Evolutionary conservation across 1,140 invertebrate genomes (phyloP), one percentile per base, ranked within the genome.

Genomic region (Drosophila eugracilis): DNA sequence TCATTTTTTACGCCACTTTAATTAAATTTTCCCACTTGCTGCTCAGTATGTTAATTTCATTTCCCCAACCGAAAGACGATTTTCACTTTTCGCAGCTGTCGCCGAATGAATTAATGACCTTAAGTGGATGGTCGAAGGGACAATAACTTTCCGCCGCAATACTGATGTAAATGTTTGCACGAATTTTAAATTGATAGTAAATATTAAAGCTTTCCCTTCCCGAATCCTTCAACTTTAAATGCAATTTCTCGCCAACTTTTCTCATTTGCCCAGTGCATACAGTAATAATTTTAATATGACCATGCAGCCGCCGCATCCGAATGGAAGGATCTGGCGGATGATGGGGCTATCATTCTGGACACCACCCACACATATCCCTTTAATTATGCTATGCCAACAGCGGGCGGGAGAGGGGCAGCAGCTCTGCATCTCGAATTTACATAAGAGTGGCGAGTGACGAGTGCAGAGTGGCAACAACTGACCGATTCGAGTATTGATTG

Each of bases 221-320:
- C 9, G 21, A 22, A 19, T 17, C 10, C 36, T 47, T 7, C 30
- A 14, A 10, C 67, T 67, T 81, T 55, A 81, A 81, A 83, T 77
- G 60, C 52, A 77, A 77, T 67, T 78, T 78, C 63, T 44, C 39
- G 49, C 42, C 55, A 84, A 84, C 80, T 84, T 85, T 84, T 79
- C 66, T 84, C 75, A 84, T 84, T 84, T 75, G 54, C 49, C 36
- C 24, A 32, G 36, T 59, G 58, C 62, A 76, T 54, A 63, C 76
- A 76, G 52, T 76, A 80, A 76, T 80, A 76, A 85, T 80, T 84
- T 80, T 74, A 85, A 86, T 80, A 86, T 77, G 73, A 59, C 60
- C 80, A 65, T 76, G 76, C 73, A 71, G 54, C 44, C 45, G 39
- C 62, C 36, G 37, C 37, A 10, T 10, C 4, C 42, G 12, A 14